Conservation (phyloP, 1,140 invertebrate species). For the Triops longicaudatus region DNA sequence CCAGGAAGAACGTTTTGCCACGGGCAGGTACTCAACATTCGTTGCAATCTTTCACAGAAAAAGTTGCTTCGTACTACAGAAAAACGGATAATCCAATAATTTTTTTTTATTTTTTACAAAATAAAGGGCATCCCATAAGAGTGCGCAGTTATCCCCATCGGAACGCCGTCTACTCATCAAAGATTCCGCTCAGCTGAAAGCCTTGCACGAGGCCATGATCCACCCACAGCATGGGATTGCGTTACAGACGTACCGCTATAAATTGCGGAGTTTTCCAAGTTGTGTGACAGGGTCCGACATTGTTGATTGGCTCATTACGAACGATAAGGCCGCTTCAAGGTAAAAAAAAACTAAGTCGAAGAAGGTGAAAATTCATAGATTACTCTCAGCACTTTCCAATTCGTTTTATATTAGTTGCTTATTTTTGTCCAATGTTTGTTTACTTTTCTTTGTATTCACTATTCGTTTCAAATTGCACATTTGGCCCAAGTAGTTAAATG, state of each 20-base stretch:
- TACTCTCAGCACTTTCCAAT: neutral
- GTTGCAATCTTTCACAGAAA: slow-evolving; percentile 9
- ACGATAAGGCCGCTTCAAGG: slow-evolving; percentile 56
- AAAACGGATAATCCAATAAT: too few species aligned
- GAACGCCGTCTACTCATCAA: slow-evolving; percentile 56
- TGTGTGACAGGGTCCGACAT: slow-evolving; percentile 62
- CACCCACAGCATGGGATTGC: slow-evolving; percentile 50
- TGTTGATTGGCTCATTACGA: slow-evolving; percentile 65
- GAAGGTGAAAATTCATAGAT: too few species aligned
- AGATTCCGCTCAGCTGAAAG: slow-evolving; percentile 61
- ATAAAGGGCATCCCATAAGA: neutral
- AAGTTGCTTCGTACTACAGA: neutral
- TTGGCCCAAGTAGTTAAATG: too few species aligned
- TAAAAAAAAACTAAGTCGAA: slow-evolving; percentile 33
- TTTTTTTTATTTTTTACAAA: too few species aligned
- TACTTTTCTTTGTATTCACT: slow-evolving; percentile 35
- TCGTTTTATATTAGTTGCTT: too few species aligned
- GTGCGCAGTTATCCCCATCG: slow-evolving; percentile 38
- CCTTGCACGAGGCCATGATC: slow-evolving; percentile 62
- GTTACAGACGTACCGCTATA: slow-evolving; percentile 54
- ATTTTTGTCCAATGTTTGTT: neutral
- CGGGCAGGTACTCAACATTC: slow-evolving; percentile 26
- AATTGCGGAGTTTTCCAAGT: slow-evolving; percentile 54
- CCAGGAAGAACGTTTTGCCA: slow-evolving; percentile 64
- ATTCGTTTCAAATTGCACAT: too few species aligned